These are phyloP conservation scores for Marronus borbonicus DNA, from an alignment of 2,888 invertebrate species.

Conservation along the genomic window DNA sequence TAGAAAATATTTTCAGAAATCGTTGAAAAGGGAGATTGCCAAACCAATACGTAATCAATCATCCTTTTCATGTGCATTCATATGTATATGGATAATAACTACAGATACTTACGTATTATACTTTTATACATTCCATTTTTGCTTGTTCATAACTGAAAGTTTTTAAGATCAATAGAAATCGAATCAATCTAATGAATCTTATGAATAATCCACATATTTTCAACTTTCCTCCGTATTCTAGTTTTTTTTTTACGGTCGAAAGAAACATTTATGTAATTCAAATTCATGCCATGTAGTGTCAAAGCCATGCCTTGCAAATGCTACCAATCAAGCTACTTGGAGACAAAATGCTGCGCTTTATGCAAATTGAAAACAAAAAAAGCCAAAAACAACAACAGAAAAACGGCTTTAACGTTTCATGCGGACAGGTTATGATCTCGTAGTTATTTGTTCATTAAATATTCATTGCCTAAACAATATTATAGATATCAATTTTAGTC, in stretches of 20 bases:
- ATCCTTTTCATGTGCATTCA: not conserved
- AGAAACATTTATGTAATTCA: constrained; percentile 9
- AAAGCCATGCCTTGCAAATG: constrained; percentile 49
- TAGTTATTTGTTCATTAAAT: no score
- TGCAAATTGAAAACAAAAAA: no score
- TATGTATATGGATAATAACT: not conserved
- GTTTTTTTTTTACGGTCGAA: not conserved
- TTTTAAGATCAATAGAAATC: no score
- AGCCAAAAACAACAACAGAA: no score
- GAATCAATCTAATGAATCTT: no score
- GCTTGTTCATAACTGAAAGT: not conserved
- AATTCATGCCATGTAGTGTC: constrained; percentile 9
- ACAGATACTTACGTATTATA: not conserved
- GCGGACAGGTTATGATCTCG: no score
- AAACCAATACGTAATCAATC: not conserved
- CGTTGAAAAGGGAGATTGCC: constrained; percentile 1
- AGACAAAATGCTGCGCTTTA: not conserved
- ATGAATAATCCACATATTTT: constrained; percentile 13
- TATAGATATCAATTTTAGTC: no score
- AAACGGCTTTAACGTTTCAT: no score
- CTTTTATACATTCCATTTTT: not conserved
- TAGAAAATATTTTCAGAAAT: not conserved
- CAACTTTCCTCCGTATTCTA: not conserved
- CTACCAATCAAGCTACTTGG: not conserved
- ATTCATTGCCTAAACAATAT: no score